Evolutionary conservation across 2,888 invertebrate species (phyloP).

Genomic region (Portevinia maculata): DNA sequence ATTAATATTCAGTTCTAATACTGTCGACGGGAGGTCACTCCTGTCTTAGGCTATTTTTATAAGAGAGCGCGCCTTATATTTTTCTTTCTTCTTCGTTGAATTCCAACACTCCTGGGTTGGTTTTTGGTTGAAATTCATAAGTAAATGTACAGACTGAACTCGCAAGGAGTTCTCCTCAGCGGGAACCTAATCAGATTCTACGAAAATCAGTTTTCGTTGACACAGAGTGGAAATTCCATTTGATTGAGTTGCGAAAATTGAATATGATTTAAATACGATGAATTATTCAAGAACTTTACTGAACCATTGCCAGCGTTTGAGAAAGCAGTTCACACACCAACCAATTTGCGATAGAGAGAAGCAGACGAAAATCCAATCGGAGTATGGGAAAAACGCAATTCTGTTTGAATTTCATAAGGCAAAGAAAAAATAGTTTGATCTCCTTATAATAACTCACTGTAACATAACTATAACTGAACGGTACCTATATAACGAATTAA

Average conservation of each 20-base stretch:
- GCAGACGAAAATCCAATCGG: conserved; percentile 23
- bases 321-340: not conserved
- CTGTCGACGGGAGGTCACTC: conserved; percentile 23
- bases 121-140: conserved; percentile 36
- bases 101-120: conserved; percentile 20
- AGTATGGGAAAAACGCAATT: too few relatives aligned
- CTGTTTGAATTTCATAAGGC: too few relatives aligned
- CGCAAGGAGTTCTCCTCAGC: conserved; percentile 24
- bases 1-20: too few relatives aligned
- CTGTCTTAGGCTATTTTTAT: not conserved
- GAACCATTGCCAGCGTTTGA: conserved; percentile 7
- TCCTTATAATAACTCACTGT: too few relatives aligned
- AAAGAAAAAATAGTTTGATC: too few relatives aligned
- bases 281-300: conserved; percentile 56
- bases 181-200: conserved; percentile 48
- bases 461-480: too few relatives aligned
- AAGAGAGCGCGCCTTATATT: not conserved
- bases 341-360: conserved; percentile 5
- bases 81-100: not conserved
- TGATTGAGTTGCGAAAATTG: conserved; percentile 63
- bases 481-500: too few relatives aligned
- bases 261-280: conserved; percentile 66
- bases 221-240: conserved; percentile 60
- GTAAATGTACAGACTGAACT: not conserved
- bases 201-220: conserved; percentile 57